phyloP scores from a whole-genome alignment of 1,140 invertebrate genomes.

The Leptinotarsa undecemlineata region DNA sequence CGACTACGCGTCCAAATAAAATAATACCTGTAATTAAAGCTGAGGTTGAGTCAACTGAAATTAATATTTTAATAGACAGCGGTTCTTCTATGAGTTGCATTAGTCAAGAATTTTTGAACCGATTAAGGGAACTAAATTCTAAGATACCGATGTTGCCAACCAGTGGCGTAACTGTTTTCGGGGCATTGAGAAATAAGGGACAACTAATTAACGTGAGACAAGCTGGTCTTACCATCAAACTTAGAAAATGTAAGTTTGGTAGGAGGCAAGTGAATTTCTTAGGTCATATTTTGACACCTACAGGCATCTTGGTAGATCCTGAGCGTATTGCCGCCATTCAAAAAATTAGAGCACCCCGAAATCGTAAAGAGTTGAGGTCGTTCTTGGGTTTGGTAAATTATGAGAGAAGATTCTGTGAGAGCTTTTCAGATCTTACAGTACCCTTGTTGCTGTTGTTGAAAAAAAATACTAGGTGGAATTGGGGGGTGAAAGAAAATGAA shows the following conservation, averaged over 20 bases:
- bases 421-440: constrained; percentile 12
- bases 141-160: neutral
- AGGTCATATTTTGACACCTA: too few relatives aligned
- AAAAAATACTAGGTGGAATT: neutral
- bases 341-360: constrained; percentile 13
- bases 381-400: constrained; percentile 25
- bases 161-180: neutral
- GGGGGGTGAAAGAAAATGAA: too few relatives aligned
- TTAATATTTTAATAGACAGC: neutral
- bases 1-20: neutral
- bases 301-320: neutral
- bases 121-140: neutral
- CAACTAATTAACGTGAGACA: neutral
- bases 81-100: neutral
- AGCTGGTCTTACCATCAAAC: too few relatives aligned
- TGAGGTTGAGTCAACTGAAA: neutral
- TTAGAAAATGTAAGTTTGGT: too few relatives aligned
- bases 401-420: neutral
- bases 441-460: constrained; percentile 1
- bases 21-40: neutral
- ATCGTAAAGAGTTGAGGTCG: constrained; percentile 1
- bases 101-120: neutral
- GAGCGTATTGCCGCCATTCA: constrained; percentile 4
- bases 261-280: too few relatives aligned
- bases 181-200: neutral